Conservation (phyloP, 2,888 invertebrate species). For the Scaptomyza polygonia region DNA sequence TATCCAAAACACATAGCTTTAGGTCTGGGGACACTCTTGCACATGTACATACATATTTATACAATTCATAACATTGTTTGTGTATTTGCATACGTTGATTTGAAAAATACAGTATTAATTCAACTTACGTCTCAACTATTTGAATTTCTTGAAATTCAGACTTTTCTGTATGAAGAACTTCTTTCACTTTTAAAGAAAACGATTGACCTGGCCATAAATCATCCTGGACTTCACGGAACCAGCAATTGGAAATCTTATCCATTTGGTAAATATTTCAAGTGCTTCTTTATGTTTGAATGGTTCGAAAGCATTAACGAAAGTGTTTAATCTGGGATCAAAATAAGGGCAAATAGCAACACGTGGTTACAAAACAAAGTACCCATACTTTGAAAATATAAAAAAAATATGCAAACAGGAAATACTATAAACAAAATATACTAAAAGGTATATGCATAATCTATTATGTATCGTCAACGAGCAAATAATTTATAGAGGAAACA, state of each 20-base stretch:
- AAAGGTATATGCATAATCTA: neutral
- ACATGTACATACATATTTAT: no score
- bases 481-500: no score
- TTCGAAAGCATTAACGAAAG: neutral
- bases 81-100: neutral
- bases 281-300: neutral
- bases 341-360: conserved; percentile 25
- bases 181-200: conserved; percentile 93
- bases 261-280: conserved; percentile 83
- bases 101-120: neutral
- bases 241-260: conserved; percentile 91
- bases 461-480: no score
- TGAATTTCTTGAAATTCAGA: conserved; percentile 94
- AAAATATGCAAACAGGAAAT: conserved; percentile 8
- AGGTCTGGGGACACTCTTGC: no score
- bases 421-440: conserved; percentile 1
- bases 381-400: conserved; percentile 26
- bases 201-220: conserved; percentile 96
- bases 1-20: no score
- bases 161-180: conserved; percentile 91
- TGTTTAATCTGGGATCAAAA: conserved; percentile 28
- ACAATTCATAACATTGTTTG: no score
- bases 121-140: conserved; percentile 91
- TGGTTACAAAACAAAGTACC: conserved; percentile 33
- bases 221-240: conserved; percentile 96